These are phyloP conservation scores for Hypomecis punctinalis DNA, from an alignment of 2,888 invertebrate genomes.

Conservation along the genomic window DNA sequence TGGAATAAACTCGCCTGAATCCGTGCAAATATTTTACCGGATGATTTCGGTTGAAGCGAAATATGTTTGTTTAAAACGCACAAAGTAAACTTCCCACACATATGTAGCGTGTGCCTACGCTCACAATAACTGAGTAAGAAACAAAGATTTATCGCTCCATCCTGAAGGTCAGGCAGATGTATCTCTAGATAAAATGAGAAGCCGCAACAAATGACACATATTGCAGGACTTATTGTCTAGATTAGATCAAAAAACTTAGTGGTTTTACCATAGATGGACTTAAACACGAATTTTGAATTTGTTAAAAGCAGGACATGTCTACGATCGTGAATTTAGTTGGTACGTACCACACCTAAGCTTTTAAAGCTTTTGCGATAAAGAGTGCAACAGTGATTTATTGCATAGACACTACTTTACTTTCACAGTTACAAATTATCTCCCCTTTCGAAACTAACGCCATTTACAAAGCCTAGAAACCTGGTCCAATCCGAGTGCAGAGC, in stretches of 20 bases:
- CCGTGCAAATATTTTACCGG: constrained; percentile 22
- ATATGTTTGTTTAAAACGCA: constrained; percentile 14
- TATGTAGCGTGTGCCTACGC: constrained; percentile 37
- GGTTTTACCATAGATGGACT: constrained; percentile 32
- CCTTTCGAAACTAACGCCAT: constrained; percentile 22
- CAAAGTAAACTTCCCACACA: constrained; percentile 40
- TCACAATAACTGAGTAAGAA: constrained; percentile 35
- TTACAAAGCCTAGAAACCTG: constrained; percentile 16
- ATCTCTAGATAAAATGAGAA: constrained; percentile 41
- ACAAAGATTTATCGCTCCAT: constrained; percentile 51
- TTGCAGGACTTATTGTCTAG: constrained; percentile 30
- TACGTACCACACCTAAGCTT: constrained; percentile 20
- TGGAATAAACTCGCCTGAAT: constrained; percentile 12
- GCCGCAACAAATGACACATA: constrained; percentile 39
- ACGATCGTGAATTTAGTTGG: neutral
- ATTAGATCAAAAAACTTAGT: constrained; percentile 38
- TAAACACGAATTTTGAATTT: constrained; percentile 19
- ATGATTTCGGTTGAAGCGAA: constrained; percentile 7
- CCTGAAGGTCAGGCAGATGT: constrained; percentile 56
- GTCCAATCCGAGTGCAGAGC: constrained; percentile 29
- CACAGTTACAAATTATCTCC: constrained; percentile 23
- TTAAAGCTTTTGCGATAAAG: constrained; percentile 25
- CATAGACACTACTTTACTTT: constrained; percentile 20
- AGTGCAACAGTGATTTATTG: constrained; percentile 21
- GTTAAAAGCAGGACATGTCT: constrained; percentile 13